Conservation (phyloP, 2,888 invertebrate genomes). For the Alcis repandata region DNA sequence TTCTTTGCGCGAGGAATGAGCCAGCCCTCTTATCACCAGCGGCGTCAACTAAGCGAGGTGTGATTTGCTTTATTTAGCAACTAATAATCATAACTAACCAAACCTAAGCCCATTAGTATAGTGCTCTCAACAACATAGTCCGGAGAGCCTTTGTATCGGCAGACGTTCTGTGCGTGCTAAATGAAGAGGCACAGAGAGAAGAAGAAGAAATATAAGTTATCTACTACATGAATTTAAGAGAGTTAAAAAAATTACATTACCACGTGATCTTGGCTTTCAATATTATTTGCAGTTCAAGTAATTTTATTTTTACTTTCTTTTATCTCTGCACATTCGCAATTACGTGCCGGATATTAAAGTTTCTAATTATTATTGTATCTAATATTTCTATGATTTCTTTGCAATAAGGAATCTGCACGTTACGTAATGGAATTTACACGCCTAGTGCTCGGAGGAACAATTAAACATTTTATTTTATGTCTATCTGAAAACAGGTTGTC, state of each 20-base stretch:
- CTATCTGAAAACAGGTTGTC: constrained; percentile 28
- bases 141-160: too few relatives aligned
- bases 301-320: constrained; percentile 18
- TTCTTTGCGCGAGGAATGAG: too few relatives aligned
- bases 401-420: constrained; percentile 29
- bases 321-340: constrained; percentile 10
- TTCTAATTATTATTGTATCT: constrained; percentile 16
- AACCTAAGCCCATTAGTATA: too few relatives aligned
- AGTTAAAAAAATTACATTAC: neutral
- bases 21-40: too few relatives aligned
- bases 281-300: constrained; percentile 1
- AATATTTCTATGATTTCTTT: constrained; percentile 23
- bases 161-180: too few relatives aligned
- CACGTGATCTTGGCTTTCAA: constrained; percentile 8
- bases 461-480: constrained; percentile 39
- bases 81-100: too few relatives aligned
- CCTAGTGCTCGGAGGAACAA: constrained; percentile 41
- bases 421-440: constrained; percentile 37
- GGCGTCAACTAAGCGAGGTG: too few relatives aligned
- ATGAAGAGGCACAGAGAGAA: too few relatives aligned
- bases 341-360: constrained; percentile 18
- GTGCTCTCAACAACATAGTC: too few relatives aligned
- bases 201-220: too few relatives aligned
- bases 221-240: too few relatives aligned
- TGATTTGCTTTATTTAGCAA: too few relatives aligned